Percentiles rank a stretch among this genome's conserved stretches.
These are phyloP conservation scores for Acleris emargana DNA, from an alignment of 2,888 invertebrate species.

Conservation along the genomic window DNA sequence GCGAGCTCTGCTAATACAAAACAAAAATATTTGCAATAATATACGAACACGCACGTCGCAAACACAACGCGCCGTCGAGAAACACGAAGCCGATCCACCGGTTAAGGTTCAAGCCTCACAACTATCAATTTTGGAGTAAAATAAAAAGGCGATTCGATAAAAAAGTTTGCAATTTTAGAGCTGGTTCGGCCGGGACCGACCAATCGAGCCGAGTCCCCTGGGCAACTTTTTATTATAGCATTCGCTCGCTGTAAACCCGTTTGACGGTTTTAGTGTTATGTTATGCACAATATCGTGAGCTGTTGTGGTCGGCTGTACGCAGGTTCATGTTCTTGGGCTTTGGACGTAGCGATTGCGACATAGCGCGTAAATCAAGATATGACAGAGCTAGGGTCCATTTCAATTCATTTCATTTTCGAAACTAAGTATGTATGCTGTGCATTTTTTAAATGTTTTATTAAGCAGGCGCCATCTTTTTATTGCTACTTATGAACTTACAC, in stretches of 20 bases:
- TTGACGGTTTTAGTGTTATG: slow-evolving; percentile 70
- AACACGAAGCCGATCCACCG: slow-evolving; percentile 24
- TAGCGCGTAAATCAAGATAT: neutral
- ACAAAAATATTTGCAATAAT: neutral
- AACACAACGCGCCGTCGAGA: slow-evolving; percentile 10
- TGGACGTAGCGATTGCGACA: neutral
- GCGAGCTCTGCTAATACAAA: neutral
- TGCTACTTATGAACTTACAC: too few relatives aligned
- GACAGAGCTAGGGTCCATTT: too few relatives aligned
- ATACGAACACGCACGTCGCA: neutral
- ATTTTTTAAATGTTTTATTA: too few relatives aligned
- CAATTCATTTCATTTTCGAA: too few relatives aligned
- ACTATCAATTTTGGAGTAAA: slow-evolving; percentile 45
- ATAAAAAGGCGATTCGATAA: slow-evolving; percentile 56
- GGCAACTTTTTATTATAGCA: slow-evolving; percentile 73
- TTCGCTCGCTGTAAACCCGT: slow-evolving; percentile 72
- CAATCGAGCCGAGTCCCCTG: slow-evolving; percentile 63
- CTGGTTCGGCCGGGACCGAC: slow-evolving; percentile 56
- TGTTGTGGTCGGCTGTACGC: slow-evolving; percentile 11
- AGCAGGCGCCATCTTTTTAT: too few relatives aligned
- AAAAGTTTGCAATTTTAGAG: slow-evolving; percentile 76
- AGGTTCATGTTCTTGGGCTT: slow-evolving; percentile 1
- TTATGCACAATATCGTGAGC: slow-evolving; percentile 36
- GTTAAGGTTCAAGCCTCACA: slow-evolving; percentile 32
- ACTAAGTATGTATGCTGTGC: too few relatives aligned